Percentiles rank a stretch among this genome's conserved stretches.
Conservation (phyloP, 2,113 vertebrate species). For the Australoheros scitulus region DNA sequence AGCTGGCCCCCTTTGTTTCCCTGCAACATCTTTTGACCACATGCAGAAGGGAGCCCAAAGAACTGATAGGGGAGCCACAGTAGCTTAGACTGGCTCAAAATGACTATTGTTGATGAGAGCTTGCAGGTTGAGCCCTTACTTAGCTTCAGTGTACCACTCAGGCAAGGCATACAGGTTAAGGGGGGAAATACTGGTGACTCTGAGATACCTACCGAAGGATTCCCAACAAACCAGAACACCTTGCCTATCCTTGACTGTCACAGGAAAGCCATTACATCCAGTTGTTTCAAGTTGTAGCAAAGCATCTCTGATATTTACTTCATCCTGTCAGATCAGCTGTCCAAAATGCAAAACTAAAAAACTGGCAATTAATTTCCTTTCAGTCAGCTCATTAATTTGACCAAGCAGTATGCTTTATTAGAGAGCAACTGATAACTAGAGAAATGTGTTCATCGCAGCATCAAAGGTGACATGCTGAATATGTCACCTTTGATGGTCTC, state of each 20-base stretch:
- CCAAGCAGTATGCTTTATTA: neutral
- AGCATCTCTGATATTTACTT: neutral
- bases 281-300: neutral
- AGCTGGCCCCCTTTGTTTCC: neutral
- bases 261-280: neutral
- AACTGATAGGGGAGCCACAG: neutral
- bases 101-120: neutral
- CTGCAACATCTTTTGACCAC: neutral
- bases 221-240: neutral
- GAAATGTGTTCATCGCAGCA: neutral
- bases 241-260: neutral
- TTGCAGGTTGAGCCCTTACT: neutral
- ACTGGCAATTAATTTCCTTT: neutral
- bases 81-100: neutral
- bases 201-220: neutral
- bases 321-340: neutral
- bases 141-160: neutral
- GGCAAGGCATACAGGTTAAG: neutral
- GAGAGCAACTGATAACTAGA: neutral
- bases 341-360: neutral
- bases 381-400: neutral
- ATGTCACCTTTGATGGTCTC: too few relatives aligned
- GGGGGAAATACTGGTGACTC: neutral
- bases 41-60: neutral
- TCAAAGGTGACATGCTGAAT: neutral